Conservation (phyloP, 2,797 vertebrate genomes). For the Onychomys arenicola region DNA sequence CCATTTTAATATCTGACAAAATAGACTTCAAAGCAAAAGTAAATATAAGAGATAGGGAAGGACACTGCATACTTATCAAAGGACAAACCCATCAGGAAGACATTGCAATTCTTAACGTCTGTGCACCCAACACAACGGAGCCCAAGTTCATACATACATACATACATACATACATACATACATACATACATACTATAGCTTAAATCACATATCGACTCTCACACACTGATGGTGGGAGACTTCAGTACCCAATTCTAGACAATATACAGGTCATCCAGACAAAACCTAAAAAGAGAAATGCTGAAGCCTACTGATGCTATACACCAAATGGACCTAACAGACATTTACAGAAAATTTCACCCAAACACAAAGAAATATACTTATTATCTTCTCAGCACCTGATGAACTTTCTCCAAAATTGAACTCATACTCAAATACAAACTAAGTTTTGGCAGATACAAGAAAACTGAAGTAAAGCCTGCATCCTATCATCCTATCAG, state of each 20-base stretch:
- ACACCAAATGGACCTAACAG: not conserved
- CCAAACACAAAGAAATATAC: not conserved
- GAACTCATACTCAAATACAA: not conserved
- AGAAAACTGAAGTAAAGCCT: not conserved
- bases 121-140: not conserved
- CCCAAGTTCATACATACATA: not conserved
- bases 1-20: not conserved
- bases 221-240: not conserved
- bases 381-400: not conserved
- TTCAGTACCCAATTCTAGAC: not conserved
- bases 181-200: not conserved
- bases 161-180: not conserved
- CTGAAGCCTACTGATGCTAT: not conserved
- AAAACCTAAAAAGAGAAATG: not conserved
- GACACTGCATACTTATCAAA: not conserved
- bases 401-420: not conserved
- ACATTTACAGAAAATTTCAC: too few relatives aligned
- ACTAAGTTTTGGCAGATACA: not conserved
- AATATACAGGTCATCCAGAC: not conserved
- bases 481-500: not conserved
- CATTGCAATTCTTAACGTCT: not conserved
- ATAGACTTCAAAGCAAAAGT: not conserved
- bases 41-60: not conserved
- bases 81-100: not conserved
- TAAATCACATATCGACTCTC: not conserved